phyloP scores from a whole-genome alignment of 1,140 invertebrate species.

The Nephotettix cincticeps region DNA sequence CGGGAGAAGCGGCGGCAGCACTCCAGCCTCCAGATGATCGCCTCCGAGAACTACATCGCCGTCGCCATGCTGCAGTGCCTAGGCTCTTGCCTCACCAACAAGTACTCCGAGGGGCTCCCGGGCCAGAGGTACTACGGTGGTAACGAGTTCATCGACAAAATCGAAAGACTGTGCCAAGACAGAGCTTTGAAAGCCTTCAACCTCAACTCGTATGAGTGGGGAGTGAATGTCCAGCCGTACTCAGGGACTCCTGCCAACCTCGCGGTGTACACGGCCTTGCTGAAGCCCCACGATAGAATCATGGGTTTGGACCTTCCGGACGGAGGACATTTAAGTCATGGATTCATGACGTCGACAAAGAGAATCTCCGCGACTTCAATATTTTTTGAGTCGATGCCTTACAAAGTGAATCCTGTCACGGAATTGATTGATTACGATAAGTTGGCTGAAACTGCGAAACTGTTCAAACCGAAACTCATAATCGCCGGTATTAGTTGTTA shows the following conservation, averaged over 20 bases:
- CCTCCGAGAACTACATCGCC: conserved; percentile 97
- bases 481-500: conserved; percentile 92
- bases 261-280: conserved; percentile 83
- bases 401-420: conserved; percentile 85
- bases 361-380: conserved; percentile 97
- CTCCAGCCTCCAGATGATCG: conserved; percentile 91
- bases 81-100: conserved; percentile 92
- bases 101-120: conserved; percentile 96
- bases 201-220: conserved; percentile 85
- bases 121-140: conserved; percentile 93
- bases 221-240: conserved; percentile 97
- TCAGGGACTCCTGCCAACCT: conserved; percentile 98
- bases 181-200: conserved; percentile 82
- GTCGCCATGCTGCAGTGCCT: conserved; percentile 87
- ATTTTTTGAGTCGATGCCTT: conserved; percentile 98
- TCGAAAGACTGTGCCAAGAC: conserved; percentile 87
- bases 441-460: conserved; percentile 73
- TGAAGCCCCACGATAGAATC: conserved; percentile 91
- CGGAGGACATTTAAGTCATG: conserved; percentile 95
- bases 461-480: conserved; percentile 92
- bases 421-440: conserved; percentile 95
- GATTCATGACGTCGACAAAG: conserved; percentile 86
- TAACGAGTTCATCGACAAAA: conserved; percentile 94
- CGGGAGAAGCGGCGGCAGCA: conserved; percentile 87
- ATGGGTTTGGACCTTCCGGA: conserved; percentile 97